Conservation (phyloP, 2,888 invertebrate species). For the Drosophila affinis region DNA sequence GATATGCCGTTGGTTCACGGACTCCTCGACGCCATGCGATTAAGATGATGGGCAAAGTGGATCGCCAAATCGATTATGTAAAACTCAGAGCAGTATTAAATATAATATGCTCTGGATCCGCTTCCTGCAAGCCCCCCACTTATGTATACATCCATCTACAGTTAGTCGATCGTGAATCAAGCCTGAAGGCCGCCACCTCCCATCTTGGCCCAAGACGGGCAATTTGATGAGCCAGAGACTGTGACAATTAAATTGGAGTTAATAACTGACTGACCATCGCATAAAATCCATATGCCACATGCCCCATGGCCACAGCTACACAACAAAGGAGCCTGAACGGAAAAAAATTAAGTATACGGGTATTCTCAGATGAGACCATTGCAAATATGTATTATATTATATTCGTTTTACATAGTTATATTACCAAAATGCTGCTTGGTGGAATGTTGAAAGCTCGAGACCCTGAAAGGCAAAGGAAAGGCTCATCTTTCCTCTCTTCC, state of each 20-base stretch:
- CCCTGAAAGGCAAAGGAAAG: too few relatives aligned
- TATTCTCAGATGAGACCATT: not conserved
- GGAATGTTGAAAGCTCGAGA: too few relatives aligned
- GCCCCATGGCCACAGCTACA: slow-evolving; percentile 11
- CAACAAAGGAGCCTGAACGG: slow-evolving; percentile 10
- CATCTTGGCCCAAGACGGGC: slow-evolving; percentile 23
- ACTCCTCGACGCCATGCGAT: slow-evolving; percentile 11
- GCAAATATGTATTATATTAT: not conserved
- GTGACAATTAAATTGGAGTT: slow-evolving; percentile 23
- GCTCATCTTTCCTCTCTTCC: too few relatives aligned
- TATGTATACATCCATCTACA: slow-evolving; percentile 18
- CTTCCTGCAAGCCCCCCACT: slow-evolving; percentile 52
- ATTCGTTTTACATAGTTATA: too few relatives aligned
- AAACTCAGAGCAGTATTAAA: slow-evolving; percentile 48
- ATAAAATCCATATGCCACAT: not conserved
- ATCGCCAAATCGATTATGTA: slow-evolving; percentile 39
- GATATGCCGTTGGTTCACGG: slow-evolving; percentile 48
- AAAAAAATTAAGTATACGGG: slow-evolving; percentile 6
- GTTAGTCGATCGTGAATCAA: slow-evolving; percentile 56
- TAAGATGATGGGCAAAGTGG: too few relatives aligned
- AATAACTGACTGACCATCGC: not conserved
- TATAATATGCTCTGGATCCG: slow-evolving; percentile 47
- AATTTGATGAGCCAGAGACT: slow-evolving; percentile 44
- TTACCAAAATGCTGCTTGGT: too few relatives aligned
- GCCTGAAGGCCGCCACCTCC: slow-evolving; percentile 38